Percentiles rank a stretch among this genome's conserved stretches.
These are phyloP conservation scores for Ichneumon xanthorius DNA, from an alignment of 2,888 invertebrate genomes.

Conservation along the genomic window DNA sequence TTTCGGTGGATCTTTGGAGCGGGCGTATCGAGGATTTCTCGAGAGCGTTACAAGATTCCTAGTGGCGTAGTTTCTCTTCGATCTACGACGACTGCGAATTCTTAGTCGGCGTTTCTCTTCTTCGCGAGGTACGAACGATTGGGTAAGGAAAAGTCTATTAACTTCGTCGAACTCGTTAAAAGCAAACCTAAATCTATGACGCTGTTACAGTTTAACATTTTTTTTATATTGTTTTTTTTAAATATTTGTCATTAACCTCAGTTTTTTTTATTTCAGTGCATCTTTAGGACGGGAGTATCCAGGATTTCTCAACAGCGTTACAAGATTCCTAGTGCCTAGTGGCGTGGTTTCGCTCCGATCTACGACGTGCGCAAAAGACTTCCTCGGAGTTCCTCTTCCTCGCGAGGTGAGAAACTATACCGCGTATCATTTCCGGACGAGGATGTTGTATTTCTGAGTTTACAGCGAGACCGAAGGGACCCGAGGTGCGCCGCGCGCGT, in stretches of 20 bases:
- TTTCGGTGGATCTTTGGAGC: not conserved
- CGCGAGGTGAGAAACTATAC: slow-evolving; percentile 45
- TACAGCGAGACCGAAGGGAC: not conserved
- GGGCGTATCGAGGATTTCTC: slow-evolving; percentile 3
- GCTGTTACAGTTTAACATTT: slow-evolving; percentile 1
- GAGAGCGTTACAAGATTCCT: not conserved
- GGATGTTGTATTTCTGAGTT: slow-evolving; percentile 44
- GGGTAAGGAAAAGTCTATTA: slow-evolving; percentile 33
- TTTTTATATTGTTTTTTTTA: not conserved
- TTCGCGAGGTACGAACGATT: slow-evolving; percentile 27
- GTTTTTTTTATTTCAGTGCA: not conserved
- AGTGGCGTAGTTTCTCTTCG: slow-evolving; percentile 6
- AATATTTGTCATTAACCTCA: not conserved
- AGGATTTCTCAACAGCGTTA: slow-evolving; percentile 2
- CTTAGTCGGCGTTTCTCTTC: not conserved
- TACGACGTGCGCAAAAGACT: not conserved
- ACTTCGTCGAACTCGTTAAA: slow-evolving; percentile 2
- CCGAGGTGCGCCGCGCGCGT: not conserved
- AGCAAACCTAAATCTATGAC: slow-evolving; percentile 30
- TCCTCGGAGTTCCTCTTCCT: not conserved
- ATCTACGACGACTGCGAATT: not conserved
- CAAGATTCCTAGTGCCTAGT: not conserved
- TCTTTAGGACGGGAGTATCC: not conserved
- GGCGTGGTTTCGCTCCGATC: not conserved
- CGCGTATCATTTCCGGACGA: slow-evolving; percentile 59